Conservation (phyloP, 1,140 invertebrate genomes). For the Brachystomella parvula region DNA sequence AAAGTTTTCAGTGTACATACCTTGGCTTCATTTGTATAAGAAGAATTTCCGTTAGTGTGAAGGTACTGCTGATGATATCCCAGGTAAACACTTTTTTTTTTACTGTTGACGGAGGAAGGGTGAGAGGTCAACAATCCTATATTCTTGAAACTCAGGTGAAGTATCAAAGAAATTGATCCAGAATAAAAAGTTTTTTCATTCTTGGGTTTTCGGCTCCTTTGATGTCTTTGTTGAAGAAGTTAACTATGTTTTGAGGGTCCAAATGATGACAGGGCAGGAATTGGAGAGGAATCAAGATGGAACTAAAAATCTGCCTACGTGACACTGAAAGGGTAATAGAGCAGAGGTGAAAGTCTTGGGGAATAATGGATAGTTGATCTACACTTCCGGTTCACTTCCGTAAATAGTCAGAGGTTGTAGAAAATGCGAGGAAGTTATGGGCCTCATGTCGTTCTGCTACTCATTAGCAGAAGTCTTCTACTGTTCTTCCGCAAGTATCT, state of each 20-base stretch:
- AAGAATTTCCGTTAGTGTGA: background rate
- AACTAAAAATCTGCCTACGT: background rate
- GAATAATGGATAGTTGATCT: background rate
- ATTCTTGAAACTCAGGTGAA: too few species aligned
- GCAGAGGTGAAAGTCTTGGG: background rate
- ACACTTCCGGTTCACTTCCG: background rate
- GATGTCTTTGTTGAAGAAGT: constrained; percentile 1
- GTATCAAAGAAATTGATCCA: too few species aligned
- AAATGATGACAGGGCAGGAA: background rate
- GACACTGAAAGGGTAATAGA: background rate
- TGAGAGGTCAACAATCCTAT: too few species aligned
- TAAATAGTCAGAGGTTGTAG: background rate
- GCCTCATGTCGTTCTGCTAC: background rate
- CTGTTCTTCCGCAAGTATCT: too few species aligned
- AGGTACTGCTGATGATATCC: too few species aligned
- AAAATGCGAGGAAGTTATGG: background rate
- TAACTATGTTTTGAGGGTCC: background rate
- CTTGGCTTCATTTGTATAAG: constrained; percentile 11
- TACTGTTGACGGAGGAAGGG: background rate
- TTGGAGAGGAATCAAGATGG: background rate
- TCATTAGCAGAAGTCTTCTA: background rate
- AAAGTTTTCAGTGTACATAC: background rate
- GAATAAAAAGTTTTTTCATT: background rate
- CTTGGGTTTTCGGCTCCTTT: background rate
- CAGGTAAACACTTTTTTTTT: too few species aligned